Evolutionary conservation across 2,888 invertebrate species (phyloP).

Genomic region (Campopleginae sp.): DNA sequence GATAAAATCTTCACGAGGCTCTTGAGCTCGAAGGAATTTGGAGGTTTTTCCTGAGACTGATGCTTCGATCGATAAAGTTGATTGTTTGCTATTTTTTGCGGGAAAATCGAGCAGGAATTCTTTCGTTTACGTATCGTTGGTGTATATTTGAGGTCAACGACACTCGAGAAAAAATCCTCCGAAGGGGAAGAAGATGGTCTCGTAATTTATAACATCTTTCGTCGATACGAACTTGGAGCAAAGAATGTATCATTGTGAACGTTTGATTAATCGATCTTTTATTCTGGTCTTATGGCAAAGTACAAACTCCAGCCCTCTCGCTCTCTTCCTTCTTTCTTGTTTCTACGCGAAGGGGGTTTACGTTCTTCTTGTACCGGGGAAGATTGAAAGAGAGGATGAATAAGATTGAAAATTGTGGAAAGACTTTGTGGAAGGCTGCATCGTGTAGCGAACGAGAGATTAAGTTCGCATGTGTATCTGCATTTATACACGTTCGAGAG

Average conservation of each 20-base stretch:
- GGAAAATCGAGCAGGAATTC: not conserved
- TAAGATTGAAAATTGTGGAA: conserved; percentile 55
- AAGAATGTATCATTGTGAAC: conserved; percentile 58
- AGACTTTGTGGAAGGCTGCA: conserved; percentile 15
- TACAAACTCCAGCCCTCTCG: not conserved
- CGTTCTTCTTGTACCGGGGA: not conserved
- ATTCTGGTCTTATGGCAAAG: conserved; percentile 28
- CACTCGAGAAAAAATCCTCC: not conserved
- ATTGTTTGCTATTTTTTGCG: not conserved
- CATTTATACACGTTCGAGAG: not conserved
- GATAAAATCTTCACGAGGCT: not conserved
- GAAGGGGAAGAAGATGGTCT: conserved; percentile 12
- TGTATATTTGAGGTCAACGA: conserved; percentile 36
- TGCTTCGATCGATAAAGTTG: not conserved
- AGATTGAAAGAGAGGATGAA: conserved; percentile 23
- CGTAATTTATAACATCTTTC: conserved; percentile 46
- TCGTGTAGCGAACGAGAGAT: conserved; percentile 6
- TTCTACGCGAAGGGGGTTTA: conserved; percentile 12
- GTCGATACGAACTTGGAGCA: conserved; percentile 5
- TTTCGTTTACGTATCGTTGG: not conserved
- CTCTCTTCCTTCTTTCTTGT: not conserved
- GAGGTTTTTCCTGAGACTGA: not conserved
- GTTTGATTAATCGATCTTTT: conserved; percentile 62
- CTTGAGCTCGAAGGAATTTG: not conserved
- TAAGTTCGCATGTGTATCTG: conserved; percentile 12